These are phyloP conservation scores for Eupsilia transversa DNA, from an alignment of 2,888 invertebrate genomes.

Conservation along the genomic window DNA sequence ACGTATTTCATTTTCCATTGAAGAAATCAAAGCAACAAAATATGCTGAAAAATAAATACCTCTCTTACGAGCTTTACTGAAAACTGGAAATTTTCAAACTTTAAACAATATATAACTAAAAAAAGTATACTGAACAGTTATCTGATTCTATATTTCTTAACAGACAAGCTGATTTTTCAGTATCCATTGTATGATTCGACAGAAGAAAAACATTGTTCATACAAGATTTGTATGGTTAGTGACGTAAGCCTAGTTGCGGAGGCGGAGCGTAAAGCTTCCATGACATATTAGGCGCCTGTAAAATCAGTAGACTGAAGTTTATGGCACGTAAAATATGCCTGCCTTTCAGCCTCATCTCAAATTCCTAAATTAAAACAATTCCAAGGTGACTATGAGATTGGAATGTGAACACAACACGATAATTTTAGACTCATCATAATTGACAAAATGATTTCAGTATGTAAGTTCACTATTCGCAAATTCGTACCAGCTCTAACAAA, in stretches of 20 bases:
- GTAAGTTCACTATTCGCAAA: slow-evolving; percentile 26
- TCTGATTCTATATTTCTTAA: neutral
- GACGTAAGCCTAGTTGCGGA: slow-evolving; percentile 19
- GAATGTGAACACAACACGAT: slow-evolving; percentile 34
- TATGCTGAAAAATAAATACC: neutral
- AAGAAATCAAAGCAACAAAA: neutral
- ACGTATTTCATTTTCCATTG: neutral
- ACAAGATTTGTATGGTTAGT: slow-evolving; percentile 1
- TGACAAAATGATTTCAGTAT: slow-evolving; percentile 31
- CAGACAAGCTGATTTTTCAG: neutral
- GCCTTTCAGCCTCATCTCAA: slow-evolving; percentile 17
- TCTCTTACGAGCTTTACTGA: neutral
- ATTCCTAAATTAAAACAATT: slow-evolving; percentile 37
- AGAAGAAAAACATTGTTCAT: neutral
- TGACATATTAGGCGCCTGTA: slow-evolving; percentile 34
- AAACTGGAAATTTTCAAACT: neutral
- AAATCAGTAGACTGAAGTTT: slow-evolving; percentile 41
- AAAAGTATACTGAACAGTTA: too few species aligned
- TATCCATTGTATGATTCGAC: neutral
- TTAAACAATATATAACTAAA: neutral
- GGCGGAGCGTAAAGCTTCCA: slow-evolving; percentile 35
- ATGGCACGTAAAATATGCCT: slow-evolving; percentile 27
- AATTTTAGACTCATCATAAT: slow-evolving; percentile 35
- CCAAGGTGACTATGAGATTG: slow-evolving; percentile 21
- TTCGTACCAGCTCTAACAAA: slow-evolving; percentile 12